Evolutionary conservation across 2,113 vertebrate genomes (phyloP), one percentile per base, ranked within the genome.

Genomic region (Ochotona princeps): DNA sequence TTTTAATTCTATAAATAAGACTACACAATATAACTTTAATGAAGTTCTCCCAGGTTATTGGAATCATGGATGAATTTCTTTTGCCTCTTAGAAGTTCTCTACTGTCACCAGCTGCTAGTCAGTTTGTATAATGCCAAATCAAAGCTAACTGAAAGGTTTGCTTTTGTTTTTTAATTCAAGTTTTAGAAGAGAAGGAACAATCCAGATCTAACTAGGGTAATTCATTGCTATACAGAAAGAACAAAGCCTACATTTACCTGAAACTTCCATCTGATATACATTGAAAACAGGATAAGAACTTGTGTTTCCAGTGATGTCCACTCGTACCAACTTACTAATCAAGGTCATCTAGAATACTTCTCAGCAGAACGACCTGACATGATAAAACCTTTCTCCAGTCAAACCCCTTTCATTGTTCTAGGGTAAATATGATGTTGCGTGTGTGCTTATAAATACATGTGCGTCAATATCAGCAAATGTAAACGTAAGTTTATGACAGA

Each of bases 1-100:
- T 32, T 70, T 86, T 61, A 49, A 69, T 49, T 94, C 49, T 86
- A 7, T 75, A 74, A 47, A 91, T 65, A 93, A 70, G 17, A 72
- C 9, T 47, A 30, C 61, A 81, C 2, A 4, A 8, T 57, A 44
- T 80, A 86, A 79, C 47, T 65, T 44, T 61, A 66, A 2, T 75
- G 25, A 26, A 28, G 23, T 44, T 57, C 7, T 9, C 18, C 66
- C 38, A 26, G 66, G 5, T 26, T 63, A 18, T 38, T 88, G 7
- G 54, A 44, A 26, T 51, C 83, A 74, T 5, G 11, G 51, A 14
- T 28, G 11, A 35, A 5, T 72, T 73, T 51, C 1, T 26, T 72
- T 51, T 61, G 11, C 47, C 8, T 88, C 47, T 74, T 21, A 63
- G 82, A 87, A 70, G 49, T 69, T 70, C 49, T 54, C 61, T 2